Evolutionary conservation across 1,140 invertebrate genomes (phyloP).

Genomic region (Charaxes varanes): DNA sequence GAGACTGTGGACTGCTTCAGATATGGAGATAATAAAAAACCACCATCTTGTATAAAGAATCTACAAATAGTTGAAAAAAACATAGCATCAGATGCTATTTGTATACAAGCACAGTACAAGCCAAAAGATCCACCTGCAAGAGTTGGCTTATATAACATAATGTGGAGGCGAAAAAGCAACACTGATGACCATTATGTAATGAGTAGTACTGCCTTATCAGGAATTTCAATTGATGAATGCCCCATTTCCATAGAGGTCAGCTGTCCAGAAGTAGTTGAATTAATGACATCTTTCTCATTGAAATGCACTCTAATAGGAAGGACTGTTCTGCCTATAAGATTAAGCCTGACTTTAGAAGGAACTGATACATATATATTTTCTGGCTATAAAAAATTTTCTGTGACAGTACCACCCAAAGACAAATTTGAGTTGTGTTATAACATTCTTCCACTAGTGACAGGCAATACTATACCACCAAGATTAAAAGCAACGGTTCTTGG

Average conservation of each 20-base stretch:
- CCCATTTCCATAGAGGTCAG: conserved; percentile 83
- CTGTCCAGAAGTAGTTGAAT: conserved; percentile 83
- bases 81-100: conserved; percentile 63
- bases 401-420: conserved; percentile 79
- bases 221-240: conserved; percentile 78
- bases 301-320: conserved; percentile 84
- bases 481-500: conserved; percentile 76
- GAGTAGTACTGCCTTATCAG: conserved; percentile 71
- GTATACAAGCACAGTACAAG: conserved; percentile 54
- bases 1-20: conserved; percentile 73
- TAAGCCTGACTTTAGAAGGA: conserved; percentile 85
- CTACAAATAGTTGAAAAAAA: conserved; percentile 58
- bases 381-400: conserved; percentile 89
- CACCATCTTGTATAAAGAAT: conserved; percentile 52
- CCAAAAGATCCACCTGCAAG: conserved; percentile 74
- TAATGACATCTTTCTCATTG: conserved; percentile 81
- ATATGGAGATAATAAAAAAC: conserved; percentile 45
- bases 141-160: conserved; percentile 83
- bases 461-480: conserved; percentile 80
- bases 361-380: conserved; percentile 93
- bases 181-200: conserved; percentile 42
- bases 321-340: conserved; percentile 80
- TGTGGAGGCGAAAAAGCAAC: conserved; percentile 81
- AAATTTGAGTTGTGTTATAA: conserved; percentile 80
- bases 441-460: conserved; percentile 82